Evolutionary conservation across 2,797 vertebrate species (phyloP).

Genomic region (Lerista edwardsae): DNA sequence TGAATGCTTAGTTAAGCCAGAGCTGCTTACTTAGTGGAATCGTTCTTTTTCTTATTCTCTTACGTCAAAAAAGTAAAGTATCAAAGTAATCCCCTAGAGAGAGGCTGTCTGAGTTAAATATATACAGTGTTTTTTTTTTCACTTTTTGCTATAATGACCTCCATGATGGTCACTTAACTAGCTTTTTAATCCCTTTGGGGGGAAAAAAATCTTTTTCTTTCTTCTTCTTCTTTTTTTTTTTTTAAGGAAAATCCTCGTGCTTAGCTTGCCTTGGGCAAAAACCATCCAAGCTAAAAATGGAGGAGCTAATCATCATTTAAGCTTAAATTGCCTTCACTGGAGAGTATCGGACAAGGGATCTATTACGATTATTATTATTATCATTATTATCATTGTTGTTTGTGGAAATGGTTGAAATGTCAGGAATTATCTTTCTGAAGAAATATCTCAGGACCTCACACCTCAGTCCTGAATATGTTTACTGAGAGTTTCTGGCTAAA

Average conservation of each 20-base stretch:
- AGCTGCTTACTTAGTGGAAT: constrained; percentile 61
- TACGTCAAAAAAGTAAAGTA: constrained; percentile 41
- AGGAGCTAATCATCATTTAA: constrained; percentile 51
- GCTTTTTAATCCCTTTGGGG: constrained; percentile 48
- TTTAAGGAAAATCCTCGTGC: constrained; percentile 40
- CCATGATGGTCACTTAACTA: constrained; percentile 50
- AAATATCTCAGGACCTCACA: neutral
- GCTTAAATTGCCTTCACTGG: constrained; percentile 51
- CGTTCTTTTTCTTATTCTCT: constrained; percentile 46
- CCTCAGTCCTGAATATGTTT: neutral
- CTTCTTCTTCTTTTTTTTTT: constrained; percentile 20
- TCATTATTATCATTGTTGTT: neutral
- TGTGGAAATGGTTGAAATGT: neutral
- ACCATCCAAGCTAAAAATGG: constrained; percentile 42
- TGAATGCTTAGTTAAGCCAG: constrained; percentile 61
- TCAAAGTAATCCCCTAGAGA: constrained; percentile 48
- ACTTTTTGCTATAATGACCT: constrained; percentile 40
- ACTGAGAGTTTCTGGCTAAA: neutral
- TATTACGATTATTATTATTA: neutral
- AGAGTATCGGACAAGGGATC: neutral
- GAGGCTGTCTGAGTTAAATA: constrained; percentile 31
- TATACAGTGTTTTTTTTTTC: neutral
- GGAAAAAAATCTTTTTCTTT: neutral
- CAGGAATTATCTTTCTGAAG: neutral
- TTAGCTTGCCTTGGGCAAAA: constrained; percentile 49